Percentiles rank a stretch among this genome's conserved stretches.
phyloP scores from a whole-genome alignment of 2,888 invertebrate genomes.

The Aspidiotus destructor region DNA sequence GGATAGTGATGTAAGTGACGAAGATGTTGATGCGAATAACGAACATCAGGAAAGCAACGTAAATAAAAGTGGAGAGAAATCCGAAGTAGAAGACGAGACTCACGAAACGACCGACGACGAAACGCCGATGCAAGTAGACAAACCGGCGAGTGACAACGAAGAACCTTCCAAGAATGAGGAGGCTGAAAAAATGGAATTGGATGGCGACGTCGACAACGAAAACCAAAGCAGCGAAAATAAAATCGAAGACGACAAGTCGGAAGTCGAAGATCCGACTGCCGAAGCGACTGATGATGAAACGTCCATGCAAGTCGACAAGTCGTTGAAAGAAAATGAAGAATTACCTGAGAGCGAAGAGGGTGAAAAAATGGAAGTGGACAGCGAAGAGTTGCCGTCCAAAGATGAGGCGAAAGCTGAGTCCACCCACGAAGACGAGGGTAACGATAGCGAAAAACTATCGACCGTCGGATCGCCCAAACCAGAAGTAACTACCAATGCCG shows the following conservation, averaged over 20 bases:
- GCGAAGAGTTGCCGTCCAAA: neutral
- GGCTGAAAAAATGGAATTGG: constrained; percentile 18
- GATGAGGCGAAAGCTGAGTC: constrained; percentile 26
- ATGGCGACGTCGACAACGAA: constrained; percentile 2
- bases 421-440: constrained; percentile 3
- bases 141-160: neutral
- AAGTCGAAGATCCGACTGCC: constrained; percentile 43
- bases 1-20: constrained; percentile 15
- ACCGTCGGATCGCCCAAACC: constrained; percentile 5
- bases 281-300: constrained; percentile 41
- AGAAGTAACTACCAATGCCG: constrained; percentile 5
- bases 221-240: too few relatives aligned
- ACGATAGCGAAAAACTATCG: constrained; percentile 6
- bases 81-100: constrained; percentile 42
- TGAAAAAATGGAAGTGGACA: constrained; percentile 16
- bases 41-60: too few relatives aligned
- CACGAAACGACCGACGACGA: constrained; percentile 42
- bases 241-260: too few relatives aligned
- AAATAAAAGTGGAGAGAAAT: too few relatives aligned
- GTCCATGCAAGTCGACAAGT: constrained; percentile 32
- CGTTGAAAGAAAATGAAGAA: neutral
- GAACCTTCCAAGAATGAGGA: neutral
- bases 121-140: constrained; percentile 33
- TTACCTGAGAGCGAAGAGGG: constrained; percentile 12
- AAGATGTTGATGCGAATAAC: constrained; percentile 12